These are phyloP conservation scores for Oostethus manadensis DNA, from an alignment of 2,113 vertebrate species.

Conservation along the genomic window DNA sequence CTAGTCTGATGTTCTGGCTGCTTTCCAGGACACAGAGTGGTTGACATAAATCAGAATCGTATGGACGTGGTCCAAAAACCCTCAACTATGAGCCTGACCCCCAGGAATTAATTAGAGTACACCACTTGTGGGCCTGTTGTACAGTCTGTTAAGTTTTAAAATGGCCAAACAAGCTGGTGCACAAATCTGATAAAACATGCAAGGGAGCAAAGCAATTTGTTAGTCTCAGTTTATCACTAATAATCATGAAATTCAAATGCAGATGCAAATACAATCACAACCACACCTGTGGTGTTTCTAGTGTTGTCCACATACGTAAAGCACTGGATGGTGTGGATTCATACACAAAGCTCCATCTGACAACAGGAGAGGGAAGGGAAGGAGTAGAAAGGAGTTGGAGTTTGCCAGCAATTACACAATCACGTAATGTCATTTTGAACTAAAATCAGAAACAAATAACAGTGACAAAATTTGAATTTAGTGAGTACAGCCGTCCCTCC, in stretches of 20 bases:
- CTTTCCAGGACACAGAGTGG: constrained; percentile 31
- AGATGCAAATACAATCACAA: neutral
- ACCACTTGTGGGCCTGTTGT: constrained; percentile 10
- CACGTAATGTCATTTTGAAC: too few species aligned
- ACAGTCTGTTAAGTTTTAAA: neutral
- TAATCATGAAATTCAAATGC: neutral
- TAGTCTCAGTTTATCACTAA: too few species aligned
- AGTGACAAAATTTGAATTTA: too few species aligned
- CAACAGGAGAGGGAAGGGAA: too few species aligned
- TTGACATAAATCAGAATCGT: constrained; percentile 20
- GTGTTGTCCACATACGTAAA: too few species aligned
- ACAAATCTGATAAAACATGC: too few species aligned
- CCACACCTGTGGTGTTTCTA: too few species aligned
- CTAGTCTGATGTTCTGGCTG: constrained; percentile 30
- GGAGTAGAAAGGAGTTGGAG: too few species aligned
- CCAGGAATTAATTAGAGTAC: constrained; percentile 32
- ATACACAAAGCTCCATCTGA: neutral
- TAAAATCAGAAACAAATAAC: too few species aligned
- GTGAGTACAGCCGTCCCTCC: too few species aligned
- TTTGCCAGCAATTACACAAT: too few species aligned
- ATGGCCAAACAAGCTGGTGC: neutral
- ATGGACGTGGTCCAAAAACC: constrained; percentile 21
- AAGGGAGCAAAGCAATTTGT: too few species aligned
- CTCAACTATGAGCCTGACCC: constrained; percentile 19
- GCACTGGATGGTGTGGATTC: neutral